These are phyloP conservation scores for Heliconius ismenius DNA, from an alignment of 2,888 invertebrate genomes.

Conservation along the genomic window DNA sequence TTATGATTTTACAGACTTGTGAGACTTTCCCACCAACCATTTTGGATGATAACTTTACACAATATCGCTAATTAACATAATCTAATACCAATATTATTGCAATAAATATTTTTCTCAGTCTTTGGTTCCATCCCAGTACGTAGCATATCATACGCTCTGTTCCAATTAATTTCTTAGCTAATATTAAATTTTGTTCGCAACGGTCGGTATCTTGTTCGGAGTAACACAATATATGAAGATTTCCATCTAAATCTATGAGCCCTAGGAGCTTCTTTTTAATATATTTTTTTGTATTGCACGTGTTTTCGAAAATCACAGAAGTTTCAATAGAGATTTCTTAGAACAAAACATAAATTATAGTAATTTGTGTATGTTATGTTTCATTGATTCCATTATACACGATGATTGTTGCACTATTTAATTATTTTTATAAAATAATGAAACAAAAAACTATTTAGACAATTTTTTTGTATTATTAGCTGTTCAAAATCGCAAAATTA, in stretches of 20 bases:
- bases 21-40: slow-evolving; percentile 19
- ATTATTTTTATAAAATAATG: no score
- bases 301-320: slow-evolving; percentile 69
- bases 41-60: slow-evolving; percentile 35
- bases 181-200: slow-evolving; percentile 55
- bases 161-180: slow-evolving; percentile 54
- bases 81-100: slow-evolving; percentile 71
- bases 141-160: slow-evolving; percentile 63
- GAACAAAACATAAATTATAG: background rate
- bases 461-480: background rate
- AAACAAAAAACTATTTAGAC: background rate
- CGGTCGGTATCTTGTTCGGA: slow-evolving; percentile 25
- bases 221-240: slow-evolving; percentile 59
- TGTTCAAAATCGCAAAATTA: background rate
- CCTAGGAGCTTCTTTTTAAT: slow-evolving; percentile 34
- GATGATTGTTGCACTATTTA: background rate
- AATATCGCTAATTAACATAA: slow-evolving; percentile 56
- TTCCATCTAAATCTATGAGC: slow-evolving; percentile 28
- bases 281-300: slow-evolving; percentile 63
- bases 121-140: slow-evolving; percentile 75
- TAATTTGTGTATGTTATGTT: background rate
- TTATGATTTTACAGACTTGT: background rate
- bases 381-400: background rate
- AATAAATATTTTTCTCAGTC: slow-evolving; percentile 74
- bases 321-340: slow-evolving; percentile 64